Percentiles rank a stretch among this genome's conserved stretches.
Evolutionary conservation across 2,797 vertebrate genomes (phyloP).

Genomic region (Phrynocephalus forsythii): DNA sequence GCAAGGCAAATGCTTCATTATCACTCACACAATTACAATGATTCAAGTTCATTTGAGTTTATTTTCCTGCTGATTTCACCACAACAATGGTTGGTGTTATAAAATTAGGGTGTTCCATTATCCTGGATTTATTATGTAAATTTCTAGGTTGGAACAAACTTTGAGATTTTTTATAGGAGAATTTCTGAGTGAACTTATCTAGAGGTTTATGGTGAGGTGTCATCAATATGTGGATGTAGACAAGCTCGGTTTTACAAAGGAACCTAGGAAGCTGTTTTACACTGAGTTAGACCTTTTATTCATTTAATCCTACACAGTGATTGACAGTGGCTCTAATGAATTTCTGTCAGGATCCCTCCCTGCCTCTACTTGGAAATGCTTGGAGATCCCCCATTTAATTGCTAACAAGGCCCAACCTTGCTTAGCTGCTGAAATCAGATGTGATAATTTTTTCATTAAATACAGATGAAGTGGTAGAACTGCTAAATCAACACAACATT

Average conservation of each 20-base stretch:
- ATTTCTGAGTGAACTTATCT: not conserved
- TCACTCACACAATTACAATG: conserved; percentile 56
- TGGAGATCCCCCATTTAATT: too few species aligned
- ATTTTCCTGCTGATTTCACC: conserved; percentile 61
- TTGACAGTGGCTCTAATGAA: too few species aligned
- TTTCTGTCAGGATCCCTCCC: too few species aligned
- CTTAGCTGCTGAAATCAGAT: too few species aligned
- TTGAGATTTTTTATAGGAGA: conserved; percentile 13
- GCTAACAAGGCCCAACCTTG: too few species aligned
- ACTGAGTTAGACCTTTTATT: too few species aligned
- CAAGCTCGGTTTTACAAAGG: too few species aligned
- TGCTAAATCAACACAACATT: not conserved
- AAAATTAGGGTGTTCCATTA: conserved; percentile 51
- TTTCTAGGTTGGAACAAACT: conserved; percentile 26
- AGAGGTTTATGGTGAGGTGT: not conserved
- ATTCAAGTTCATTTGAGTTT: conserved; percentile 57
- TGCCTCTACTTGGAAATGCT: too few species aligned
- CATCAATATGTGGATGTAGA: not conserved
- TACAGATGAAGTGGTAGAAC: not conserved
- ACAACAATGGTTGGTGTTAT: conserved; percentile 52
- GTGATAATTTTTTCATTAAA: not conserved
- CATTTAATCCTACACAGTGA: too few species aligned
- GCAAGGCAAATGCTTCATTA: conserved; percentile 59
- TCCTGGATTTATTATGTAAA: conserved; percentile 39
- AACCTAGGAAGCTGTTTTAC: too few species aligned